Evolutionary conservation across 2,797 vertebrate species (phyloP), one percentile per base, ranked within the genome.

Genomic region (Chaetophractus vellerosus): DNA sequence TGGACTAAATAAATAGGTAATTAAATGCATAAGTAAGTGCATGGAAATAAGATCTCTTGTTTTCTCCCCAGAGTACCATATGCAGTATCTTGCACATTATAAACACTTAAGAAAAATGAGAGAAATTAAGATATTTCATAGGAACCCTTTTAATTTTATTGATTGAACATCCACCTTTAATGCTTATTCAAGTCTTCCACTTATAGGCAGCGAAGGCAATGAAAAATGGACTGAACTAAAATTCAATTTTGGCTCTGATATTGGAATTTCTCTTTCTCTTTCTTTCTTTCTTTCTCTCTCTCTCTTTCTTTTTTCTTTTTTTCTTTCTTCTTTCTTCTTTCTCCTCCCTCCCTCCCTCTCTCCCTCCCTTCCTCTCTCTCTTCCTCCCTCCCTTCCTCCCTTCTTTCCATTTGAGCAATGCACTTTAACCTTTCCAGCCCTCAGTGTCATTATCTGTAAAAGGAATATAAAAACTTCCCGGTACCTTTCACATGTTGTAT

Each of bases 41-140:
- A 83, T 69, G 11, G 61, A 94, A 85, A 78, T 95, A 41, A 55
- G 28, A 89, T 93, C 57, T 63, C 68, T 9, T 83, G 1, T 69
- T 79, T 94, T 96, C 79, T 21, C 23, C 15, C 23, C 11, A 64
- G 61, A 31, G 10, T 48, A 83, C 81, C 15, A n/a, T 75, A 50
- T 72, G 36, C 10, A 86, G 26, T 50, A 81, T 33, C 16, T 63
- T 50, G 38, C 80, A 48, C 18, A 74, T 68, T 85, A 26, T 1
- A 92, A 48, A 9, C 8, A 55, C 28, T 79, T 55, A 45, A 64
- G 59, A 96, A 94, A 68, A 75, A 57, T 36, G 52, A 50, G 28
- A 88, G 4, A 59, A 89, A 71, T 93, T 86, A 28, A 87, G 61
- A n/a, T 90, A 83, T 87, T 91, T 83, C 19, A 59, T 66, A 36